These are phyloP conservation scores for Dioctria rufipes DNA, from an alignment of 2,888 invertebrate species.

Conservation along the genomic window DNA sequence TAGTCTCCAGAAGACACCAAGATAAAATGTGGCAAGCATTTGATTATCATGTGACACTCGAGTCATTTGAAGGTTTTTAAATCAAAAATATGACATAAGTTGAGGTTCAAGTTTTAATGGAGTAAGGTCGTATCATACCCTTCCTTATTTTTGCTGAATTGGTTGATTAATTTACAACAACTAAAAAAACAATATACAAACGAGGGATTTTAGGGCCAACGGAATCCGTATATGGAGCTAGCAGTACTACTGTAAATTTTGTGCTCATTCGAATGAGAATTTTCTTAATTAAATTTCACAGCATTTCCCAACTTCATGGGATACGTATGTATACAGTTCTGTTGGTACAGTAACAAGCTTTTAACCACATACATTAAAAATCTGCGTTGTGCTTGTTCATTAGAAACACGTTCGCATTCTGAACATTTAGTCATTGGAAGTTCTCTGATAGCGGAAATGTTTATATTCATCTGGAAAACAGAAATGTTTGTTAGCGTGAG, in stretches of 20 bases:
- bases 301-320: neutral
- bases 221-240: neutral
- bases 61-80: conserved; percentile 37
- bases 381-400: conserved; percentile 41
- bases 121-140: neutral
- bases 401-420: conserved; percentile 45
- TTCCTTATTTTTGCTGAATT: neutral
- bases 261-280: conserved; percentile 36
- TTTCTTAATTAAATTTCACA: conserved; percentile 44
- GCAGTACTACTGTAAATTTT: conserved; percentile 14
- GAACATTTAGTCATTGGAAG: conserved; percentile 43
- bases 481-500: neutral
- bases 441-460: conserved; percentile 49
- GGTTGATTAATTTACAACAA: no score
- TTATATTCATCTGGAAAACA: conserved; percentile 52
- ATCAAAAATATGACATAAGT: conserved; percentile 19
- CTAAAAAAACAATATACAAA: neutral
- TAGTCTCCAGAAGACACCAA: conserved; percentile 26
- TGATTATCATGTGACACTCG: conserved; percentile 42
- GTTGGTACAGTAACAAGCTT: conserved; percentile 23
- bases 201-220: conserved; percentile 11
- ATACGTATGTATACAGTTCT: neutral
- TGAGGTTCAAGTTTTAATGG: conserved; percentile 24
- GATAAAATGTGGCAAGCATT: conserved; percentile 37
- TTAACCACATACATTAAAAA: conserved; percentile 18